Evolutionary conservation across 2,797 vertebrate genomes (phyloP).

Genomic region (Etheostoma nigrum): DNA sequence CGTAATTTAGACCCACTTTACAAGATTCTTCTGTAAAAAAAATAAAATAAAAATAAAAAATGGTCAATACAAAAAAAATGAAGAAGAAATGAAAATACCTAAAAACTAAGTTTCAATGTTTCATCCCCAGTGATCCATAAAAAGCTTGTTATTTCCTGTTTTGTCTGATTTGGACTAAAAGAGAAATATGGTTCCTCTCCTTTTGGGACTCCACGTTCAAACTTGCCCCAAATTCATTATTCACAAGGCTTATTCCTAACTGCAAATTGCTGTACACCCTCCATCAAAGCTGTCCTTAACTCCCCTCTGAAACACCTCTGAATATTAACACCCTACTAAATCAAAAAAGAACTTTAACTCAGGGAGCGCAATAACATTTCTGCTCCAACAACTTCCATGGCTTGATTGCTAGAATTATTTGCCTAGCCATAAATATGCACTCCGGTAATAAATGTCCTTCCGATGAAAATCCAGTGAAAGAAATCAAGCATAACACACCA

Average conservation of each 20-base stretch:
- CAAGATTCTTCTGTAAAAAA: too few relatives aligned
- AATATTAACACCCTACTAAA: conserved; percentile 67
- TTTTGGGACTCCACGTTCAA: conserved; percentile 39
- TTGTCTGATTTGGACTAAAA: conserved; percentile 37
- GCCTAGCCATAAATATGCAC: conserved; percentile 56
- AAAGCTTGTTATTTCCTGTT: conserved; percentile 31
- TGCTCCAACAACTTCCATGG: conserved; percentile 49
- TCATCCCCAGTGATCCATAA: conserved; percentile 13
- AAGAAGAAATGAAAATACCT: background rate
- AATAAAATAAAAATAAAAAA: background rate
- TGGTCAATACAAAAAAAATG: background rate
- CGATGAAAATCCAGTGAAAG: conserved; percentile 58
- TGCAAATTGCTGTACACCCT: conserved; percentile 57
- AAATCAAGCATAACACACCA: conserved; percentile 13
- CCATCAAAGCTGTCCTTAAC: conserved; percentile 65
- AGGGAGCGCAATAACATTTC: conserved; percentile 49
- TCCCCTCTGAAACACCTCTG: conserved; percentile 60
- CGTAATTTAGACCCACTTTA: too few relatives aligned
- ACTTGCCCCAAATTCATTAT: conserved; percentile 70
- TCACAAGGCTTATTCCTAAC: conserved; percentile 57
- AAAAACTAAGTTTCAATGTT: conserved; percentile 7
- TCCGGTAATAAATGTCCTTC: conserved; percentile 60
- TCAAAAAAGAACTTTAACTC: conserved; percentile 62
- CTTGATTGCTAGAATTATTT: conserved; percentile 70
- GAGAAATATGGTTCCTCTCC: conserved; percentile 10